Conservation (phyloP, 2,797 vertebrate species). For the Mallotus villosus region DNA sequence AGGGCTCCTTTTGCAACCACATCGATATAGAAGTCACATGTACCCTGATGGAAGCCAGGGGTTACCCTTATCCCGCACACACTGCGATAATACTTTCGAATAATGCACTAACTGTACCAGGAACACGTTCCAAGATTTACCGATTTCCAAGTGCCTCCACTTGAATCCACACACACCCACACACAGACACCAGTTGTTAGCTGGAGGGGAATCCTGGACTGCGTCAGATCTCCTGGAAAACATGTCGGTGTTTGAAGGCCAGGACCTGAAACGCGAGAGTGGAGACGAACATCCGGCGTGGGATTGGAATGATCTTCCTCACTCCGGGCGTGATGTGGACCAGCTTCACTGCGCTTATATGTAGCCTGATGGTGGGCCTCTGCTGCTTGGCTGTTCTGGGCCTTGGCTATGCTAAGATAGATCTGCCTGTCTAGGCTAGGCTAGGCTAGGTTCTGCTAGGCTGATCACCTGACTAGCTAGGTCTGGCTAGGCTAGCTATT, state of each 20-base stretch:
- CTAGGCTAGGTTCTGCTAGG: too few relatives aligned
- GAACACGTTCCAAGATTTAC: background rate
- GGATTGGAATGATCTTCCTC: conserved; percentile 42
- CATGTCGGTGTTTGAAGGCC: conserved; percentile 20
- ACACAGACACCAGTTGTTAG: background rate
- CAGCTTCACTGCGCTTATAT: conserved; percentile 30
- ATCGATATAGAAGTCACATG: too few relatives aligned
- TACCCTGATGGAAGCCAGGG: conserved; percentile 49
- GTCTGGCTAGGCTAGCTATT: too few relatives aligned
- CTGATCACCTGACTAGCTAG: too few relatives aligned
- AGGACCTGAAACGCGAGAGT: background rate
- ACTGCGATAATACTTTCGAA: background rate
- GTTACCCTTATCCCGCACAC: conserved; percentile 27
- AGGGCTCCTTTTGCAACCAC: too few relatives aligned
- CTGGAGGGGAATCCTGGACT: background rate
- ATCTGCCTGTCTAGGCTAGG: too few relatives aligned
- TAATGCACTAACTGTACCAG: background rate
- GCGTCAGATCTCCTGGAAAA: conserved; percentile 21
- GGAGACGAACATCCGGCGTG: conserved; percentile 26
- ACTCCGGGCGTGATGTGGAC: conserved; percentile 10
- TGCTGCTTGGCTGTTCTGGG: conserved; percentile 25
- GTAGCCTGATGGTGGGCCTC: conserved; percentile 31
- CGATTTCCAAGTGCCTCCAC: background rate
- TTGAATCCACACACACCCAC: background rate
- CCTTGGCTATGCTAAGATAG: too few relatives aligned